These are phyloP conservation scores for Rhorus exstirpatorius DNA, from an alignment of 2,888 invertebrate species.

Conservation along the genomic window DNA sequence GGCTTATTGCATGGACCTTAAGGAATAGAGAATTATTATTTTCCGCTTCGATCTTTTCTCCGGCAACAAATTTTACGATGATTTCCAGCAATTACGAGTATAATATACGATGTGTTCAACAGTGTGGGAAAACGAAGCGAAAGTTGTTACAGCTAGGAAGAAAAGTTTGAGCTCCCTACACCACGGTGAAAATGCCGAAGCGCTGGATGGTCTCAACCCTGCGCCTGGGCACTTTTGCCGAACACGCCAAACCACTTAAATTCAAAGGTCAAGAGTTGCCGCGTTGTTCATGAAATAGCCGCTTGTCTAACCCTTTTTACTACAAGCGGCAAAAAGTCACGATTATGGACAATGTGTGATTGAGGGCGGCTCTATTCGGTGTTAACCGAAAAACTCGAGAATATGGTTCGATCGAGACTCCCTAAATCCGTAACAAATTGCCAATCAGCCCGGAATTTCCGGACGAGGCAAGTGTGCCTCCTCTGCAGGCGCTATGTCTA, in stretches of 20 bases:
- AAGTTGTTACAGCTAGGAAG: constrained; percentile 46
- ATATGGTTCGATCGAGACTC: constrained; percentile 26
- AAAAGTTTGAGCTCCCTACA: constrained; percentile 15
- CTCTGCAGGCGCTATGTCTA: background rate
- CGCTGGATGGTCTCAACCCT: background rate
- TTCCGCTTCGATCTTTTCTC: constrained; percentile 22
- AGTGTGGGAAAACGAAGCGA: background rate
- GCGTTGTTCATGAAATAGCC: constrained; percentile 25
- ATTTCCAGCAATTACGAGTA: constrained; percentile 42
- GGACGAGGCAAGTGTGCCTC: background rate
- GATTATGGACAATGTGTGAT: constrained; percentile 44
- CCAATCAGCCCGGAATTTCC: constrained; percentile 44
- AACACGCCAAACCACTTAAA: constrained; percentile 9
- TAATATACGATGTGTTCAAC: background rate
- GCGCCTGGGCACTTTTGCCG: background rate
- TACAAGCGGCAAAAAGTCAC: background rate
- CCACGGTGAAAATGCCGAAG: background rate
- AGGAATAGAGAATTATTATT: background rate
- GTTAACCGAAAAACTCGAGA: background rate
- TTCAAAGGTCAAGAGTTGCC: constrained; percentile 11
- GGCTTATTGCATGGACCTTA: background rate
- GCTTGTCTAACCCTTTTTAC: background rate
- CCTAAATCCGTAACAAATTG: constrained; percentile 51
- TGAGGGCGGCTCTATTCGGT: constrained; percentile 1
- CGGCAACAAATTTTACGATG: constrained; percentile 43